Base-by-base conservation (phyloP, 2,797 vertebrate genomes). In the Parambassis ranga region DNA sequence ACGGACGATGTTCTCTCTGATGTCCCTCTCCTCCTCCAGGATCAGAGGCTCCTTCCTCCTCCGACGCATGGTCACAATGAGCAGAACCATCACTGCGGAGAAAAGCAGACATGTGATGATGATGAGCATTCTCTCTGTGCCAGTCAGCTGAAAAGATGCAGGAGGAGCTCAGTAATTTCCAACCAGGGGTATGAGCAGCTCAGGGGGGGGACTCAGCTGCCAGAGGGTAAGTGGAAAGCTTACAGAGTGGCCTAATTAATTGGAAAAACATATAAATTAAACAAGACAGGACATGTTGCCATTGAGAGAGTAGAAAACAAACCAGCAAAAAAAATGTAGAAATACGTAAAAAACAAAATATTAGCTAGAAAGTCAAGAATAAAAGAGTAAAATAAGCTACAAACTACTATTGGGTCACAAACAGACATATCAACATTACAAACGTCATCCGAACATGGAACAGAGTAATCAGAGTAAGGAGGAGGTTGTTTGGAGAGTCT, bases 1-100 rank as follows among this genome's bases (percentile, higher is more conserved):
- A 2, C 96, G 90, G 3, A 99, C 96, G 0, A 98, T 98, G 47
- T 99, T 99, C 82, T 99, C 97, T 26, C 96, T 77, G 72, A 98
- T 93, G 68, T 98, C 96, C 30, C 95, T 66, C 79, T 99, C 96
- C 62, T 98, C 97, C 15, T 98, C 96, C 0, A 98, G 94, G 64
- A 98, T 96, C 31, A 97, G 93, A 1, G 97, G 95, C 49, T 95
- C 94, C 84, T 98, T 98, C 84, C 93, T 93, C 55, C 97, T 80
- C 44, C 93, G 84, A 16, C 94, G 92, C 95, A 98, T 95, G 0
- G 94, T 94, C 67, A 98, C 92, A 8, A 98, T 98, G 24, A 99
- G 88, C 53, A 99, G 91, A 28, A 98, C 93, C 68, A 98, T 80
- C 35, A 87, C 90, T 91, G 85, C 1, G 7, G 58, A 70, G 37